Conservation (phyloP, 2,797 vertebrate genomes). For the Tamandua tetradactyla region DNA sequence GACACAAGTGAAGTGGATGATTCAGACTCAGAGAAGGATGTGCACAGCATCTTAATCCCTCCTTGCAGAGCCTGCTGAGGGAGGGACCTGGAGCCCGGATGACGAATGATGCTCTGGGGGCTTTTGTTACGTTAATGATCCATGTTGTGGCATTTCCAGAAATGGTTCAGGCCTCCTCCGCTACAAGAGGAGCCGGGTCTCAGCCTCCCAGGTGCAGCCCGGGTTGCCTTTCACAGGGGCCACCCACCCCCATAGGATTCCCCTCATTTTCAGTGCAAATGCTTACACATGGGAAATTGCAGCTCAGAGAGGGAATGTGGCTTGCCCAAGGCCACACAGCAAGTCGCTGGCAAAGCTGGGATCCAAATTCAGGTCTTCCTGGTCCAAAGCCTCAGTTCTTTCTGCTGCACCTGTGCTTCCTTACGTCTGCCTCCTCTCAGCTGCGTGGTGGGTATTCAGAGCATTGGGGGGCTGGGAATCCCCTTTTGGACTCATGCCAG, state of each 20-base stretch:
- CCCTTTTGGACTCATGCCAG: neutral
- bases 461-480: neutral
- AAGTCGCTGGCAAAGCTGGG: neutral
- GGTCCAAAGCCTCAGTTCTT: neutral
- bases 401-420: fast-evolving
- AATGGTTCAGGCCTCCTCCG: neutral
- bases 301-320: neutral
- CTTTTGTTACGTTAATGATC: neutral
- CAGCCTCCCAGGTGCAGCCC: neutral
- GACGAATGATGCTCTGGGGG: neutral
- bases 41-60: neutral
- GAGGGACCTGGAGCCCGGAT: neutral
- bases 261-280: neutral
- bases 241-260: neutral
- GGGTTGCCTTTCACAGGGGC: too few relatives aligned
- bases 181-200: neutral
- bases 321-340: neutral
- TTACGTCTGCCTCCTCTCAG: too few relatives aligned
- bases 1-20: neutral
- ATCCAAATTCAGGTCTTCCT: neutral
- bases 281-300: neutral
- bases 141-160: neutral
- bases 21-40: neutral
- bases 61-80: neutral
- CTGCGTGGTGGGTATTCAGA: fast-evolving